Evolutionary conservation across 2,113 vertebrate species (phyloP).

Genomic region (Elaphurus davidianus): DNA sequence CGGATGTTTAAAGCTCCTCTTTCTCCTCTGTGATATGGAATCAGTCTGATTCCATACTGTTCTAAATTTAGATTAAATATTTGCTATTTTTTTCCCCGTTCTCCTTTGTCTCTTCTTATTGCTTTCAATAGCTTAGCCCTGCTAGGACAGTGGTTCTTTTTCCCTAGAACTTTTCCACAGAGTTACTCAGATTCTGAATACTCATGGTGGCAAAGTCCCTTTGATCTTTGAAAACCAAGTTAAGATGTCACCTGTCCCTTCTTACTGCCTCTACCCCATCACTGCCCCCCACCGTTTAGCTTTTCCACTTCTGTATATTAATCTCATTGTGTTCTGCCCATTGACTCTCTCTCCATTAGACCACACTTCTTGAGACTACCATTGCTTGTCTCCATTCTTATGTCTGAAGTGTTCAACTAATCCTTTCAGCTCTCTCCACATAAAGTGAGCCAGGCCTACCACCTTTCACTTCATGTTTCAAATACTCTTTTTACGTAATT

Average conservation of each 20-base stretch:
- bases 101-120: neutral
- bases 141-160: neutral
- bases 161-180: neutral
- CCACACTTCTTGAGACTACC: neutral
- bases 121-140: neutral
- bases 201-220: neutral
- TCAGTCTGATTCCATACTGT: neutral
- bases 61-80: neutral
- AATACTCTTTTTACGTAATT: neutral
- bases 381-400: neutral
- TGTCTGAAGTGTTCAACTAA: neutral
- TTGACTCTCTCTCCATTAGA: neutral
- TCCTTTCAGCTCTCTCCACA: neutral
- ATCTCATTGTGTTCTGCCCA: neutral
- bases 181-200: neutral
- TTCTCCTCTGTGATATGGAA: neutral
- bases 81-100: neutral
- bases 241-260: neutral
- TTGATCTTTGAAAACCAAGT: neutral
- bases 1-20: neutral
- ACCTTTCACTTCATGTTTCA: neutral
- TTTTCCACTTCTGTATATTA: neutral
- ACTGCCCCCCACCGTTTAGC: neutral
- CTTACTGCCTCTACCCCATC: neutral
- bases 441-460: neutral